phyloP scores from a whole-genome alignment of 2,888 invertebrate species.

The Eulithis prunata region DNA sequence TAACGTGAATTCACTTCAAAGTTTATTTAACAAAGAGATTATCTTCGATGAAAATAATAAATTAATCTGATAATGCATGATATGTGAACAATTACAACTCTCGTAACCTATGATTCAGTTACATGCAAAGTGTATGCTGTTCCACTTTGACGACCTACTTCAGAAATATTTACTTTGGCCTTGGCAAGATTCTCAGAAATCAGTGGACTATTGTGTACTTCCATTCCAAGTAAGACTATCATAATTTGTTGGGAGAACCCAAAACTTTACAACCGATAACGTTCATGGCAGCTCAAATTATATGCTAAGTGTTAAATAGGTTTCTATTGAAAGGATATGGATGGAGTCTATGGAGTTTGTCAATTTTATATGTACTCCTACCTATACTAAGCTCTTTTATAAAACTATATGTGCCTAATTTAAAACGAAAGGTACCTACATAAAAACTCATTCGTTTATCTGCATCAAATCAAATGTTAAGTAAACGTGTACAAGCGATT shows the following conservation, averaged over 20 bases:
- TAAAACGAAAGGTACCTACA: no score
- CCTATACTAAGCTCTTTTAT: no score
- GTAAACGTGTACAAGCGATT: slow-evolving; percentile 11
- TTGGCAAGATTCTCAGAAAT: slow-evolving; percentile 61
- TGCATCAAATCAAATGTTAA: neutral
- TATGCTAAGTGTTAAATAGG: neutral
- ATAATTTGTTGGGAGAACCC: slow-evolving; percentile 29
- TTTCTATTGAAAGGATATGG: no score
- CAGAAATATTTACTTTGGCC: slow-evolving; percentile 62
- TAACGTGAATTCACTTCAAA: no score
- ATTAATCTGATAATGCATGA: slow-evolving; percentile 28
- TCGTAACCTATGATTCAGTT: slow-evolving; percentile 55
- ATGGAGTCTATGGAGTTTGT: no score
- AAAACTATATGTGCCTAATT: no score
- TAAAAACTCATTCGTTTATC: no score
- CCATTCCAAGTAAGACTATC: slow-evolving; percentile 33
- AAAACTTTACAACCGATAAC: slow-evolving; percentile 19
- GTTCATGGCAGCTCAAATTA: slow-evolving; percentile 19
- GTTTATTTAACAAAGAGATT: no score
- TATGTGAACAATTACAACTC: slow-evolving; percentile 24
- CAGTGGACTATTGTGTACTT: slow-evolving; percentile 47
- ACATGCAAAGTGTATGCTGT: slow-evolving; percentile 51
- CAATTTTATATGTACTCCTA: no score
- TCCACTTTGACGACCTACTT: slow-evolving; percentile 65
- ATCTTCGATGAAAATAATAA: neutral